These are phyloP conservation scores for Cremastobaeus sp. DNA, from an alignment of 2,888 invertebrate species.

Conservation along the genomic window DNA sequence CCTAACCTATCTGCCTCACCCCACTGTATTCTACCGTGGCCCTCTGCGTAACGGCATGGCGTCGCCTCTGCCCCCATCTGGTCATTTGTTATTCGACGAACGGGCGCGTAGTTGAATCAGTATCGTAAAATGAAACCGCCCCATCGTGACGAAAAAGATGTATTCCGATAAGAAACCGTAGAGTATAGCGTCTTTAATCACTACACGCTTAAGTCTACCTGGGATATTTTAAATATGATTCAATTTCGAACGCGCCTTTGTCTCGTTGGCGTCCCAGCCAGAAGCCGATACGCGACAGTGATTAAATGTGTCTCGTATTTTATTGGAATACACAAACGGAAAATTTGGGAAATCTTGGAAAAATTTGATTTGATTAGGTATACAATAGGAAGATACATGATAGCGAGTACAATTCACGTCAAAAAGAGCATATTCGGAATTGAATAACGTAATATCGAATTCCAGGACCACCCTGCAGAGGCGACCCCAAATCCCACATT, in stretches of 20 bases:
- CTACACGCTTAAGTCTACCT: slow-evolving; percentile 10
- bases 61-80: slow-evolving; percentile 49
- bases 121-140: slow-evolving; percentile 74
- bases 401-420: slow-evolving; percentile 54
- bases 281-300: not conserved
- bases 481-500: slow-evolving; percentile 66
- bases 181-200: slow-evolving; percentile 54
- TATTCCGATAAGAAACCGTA: slow-evolving; percentile 67
- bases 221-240: slow-evolving; percentile 24
- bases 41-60: slow-evolving; percentile 74
- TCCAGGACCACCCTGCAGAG: slow-evolving; percentile 66
- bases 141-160: slow-evolving; percentile 71
- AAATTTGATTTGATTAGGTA: slow-evolving; percentile 40
- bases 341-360: slow-evolving; percentile 34
- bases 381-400: slow-evolving; percentile 48
- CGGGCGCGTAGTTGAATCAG: slow-evolving; percentile 70
- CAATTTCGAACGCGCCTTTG: slow-evolving; percentile 14
- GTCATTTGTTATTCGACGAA: slow-evolving; percentile 66
- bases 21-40: no score
- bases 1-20: no score
- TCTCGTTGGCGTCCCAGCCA: no score
- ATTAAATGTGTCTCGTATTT: slow-evolving; percentile 20
- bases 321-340: slow-evolving; percentile 9
- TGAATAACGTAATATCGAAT: slow-evolving; percentile 75
- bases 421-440: slow-evolving; percentile 67